Base-by-base conservation (phyloP, 1,140 invertebrate genomes). In the Wiebesia pumilae region DNA sequence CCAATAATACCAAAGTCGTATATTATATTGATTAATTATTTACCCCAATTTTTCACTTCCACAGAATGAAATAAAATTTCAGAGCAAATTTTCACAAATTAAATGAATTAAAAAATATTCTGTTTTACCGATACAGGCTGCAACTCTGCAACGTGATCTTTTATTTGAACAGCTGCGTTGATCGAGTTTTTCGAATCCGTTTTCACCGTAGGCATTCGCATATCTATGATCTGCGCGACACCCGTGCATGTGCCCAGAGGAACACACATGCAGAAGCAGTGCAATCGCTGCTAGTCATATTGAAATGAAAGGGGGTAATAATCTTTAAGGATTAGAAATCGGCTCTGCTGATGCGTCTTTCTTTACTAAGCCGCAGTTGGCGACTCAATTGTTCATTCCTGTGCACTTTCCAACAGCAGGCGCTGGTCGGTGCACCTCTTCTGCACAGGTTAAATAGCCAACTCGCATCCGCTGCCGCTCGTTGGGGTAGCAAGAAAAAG, bases 401-500 rank as follows among this genome's bases (percentile, higher is more conserved):
- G 2, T n/a, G n/a, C n/a, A 30, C n/a, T 10, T 2, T 3, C 24
- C 30, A 79, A 10, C 77, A 80, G 33, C 77, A 58, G 67, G 62
- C 58, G 54, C 35, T 24, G 21, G 21, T 19, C 40, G n/a, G 0
- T 30, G 27, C 27, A 19, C 54, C 6, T 12, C 19, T 14, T 10
- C 19, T 21, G 9, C 12, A 27, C 27, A 83, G 81, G 73, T 87
- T 87, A 78, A 79, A 71, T 1, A 73, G 65, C 27, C 54, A 67
- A 1, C 47, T 80, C 30, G 62, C 33, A 35, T n/a, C 67, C 1
- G 67, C 58, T 43, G 40, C 47, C 12, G 14, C 40, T 6, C 40
- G 51, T 24, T 97, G 97, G 97, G 97, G 97, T n/a, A 95, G 94
- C 40, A 97, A 95, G 69, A 97, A 97, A 90, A 92, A 95, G 81